Conservation (phyloP, 2,888 invertebrate genomes). For the Drosophila nr. perissopoda region DNA sequence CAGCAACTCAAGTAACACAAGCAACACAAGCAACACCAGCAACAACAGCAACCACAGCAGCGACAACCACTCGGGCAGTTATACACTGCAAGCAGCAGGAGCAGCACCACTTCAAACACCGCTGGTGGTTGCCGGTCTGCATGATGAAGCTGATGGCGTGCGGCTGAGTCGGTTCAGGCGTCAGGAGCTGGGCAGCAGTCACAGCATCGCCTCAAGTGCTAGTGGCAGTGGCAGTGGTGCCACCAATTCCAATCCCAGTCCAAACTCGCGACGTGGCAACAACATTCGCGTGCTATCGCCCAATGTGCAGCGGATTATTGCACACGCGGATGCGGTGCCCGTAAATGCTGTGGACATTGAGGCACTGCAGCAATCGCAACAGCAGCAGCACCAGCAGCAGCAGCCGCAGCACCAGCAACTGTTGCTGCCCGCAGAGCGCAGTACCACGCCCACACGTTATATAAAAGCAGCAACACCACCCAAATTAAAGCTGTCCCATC, state of each 20-base stretch:
- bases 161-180: constrained; percentile 65
- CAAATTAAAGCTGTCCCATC: constrained; percentile 80
- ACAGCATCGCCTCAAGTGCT: constrained; percentile 60
- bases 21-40: constrained; percentile 24
- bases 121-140: constrained; percentile 60
- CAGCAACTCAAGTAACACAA: constrained; percentile 37
- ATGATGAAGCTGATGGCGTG: constrained; percentile 69
- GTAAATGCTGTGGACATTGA: constrained; percentile 81
- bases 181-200: constrained; percentile 64
- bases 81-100: constrained; percentile 35
- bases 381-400: constrained; percentile 13
- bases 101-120: constrained; percentile 20
- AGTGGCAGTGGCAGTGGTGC: constrained; percentile 22
- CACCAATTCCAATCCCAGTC: constrained; percentile 1
- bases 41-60: constrained; percentile 52
- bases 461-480: constrained; percentile 50
- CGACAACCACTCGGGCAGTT: constrained; percentile 61
- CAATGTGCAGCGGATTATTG: constrained; percentile 87
- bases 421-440: constrained; percentile 41
- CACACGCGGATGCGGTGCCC: constrained; percentile 85
- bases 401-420: constrained; percentile 47
- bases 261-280: constrained; percentile 70
- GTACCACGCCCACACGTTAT: constrained; percentile 68
- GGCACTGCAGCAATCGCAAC: constrained; percentile 75
- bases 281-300: constrained; percentile 85